Base-by-base conservation (phyloP, 2,797 vertebrate species). In the Heteromormyrus szaboi region DNA sequence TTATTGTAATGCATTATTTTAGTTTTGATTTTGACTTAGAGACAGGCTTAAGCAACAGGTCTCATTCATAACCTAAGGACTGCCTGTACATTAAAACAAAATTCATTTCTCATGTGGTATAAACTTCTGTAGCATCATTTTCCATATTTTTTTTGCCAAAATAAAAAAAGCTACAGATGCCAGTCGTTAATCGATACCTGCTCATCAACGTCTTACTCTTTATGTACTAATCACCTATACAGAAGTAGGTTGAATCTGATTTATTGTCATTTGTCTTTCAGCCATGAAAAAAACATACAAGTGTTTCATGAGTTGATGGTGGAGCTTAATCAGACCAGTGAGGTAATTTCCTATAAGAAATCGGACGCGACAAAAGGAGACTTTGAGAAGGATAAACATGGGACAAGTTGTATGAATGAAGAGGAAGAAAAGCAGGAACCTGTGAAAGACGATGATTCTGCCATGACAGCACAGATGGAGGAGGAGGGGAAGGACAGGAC, bases 221-320 rank as follows among this genome's bases (percentile, higher is more conserved):
- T 2, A 79, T 8, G 19, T 46, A n/a, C 72, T 79, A 44, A 41
- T 79, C 37, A 25, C 33, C 17, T 51, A 54, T 33, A 33, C 12
- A 25, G n/a, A 33, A 12, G 4, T 65, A 33, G 4, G 65, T 54
- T 29, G 53, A 17, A 50, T 46, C 2, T 25, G 51, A 41, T 87
- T 41, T 88, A 6, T 83, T 53, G 51, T 25, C 17, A 37, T 53
- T 68, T 88, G 46, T 92, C 90, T 95, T 90, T 29, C 91, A 95
- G 94, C 92, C 94, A 92, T 89, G 91, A 95, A 89, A 91, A 95
- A 85, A 94, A 84, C 83, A 56, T 91, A 93, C 93, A 94, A 90
- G 90, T 54, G 29, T 76, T 19, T 1, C 29, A 87, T 56, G 68
- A 90, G 68, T 12, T 6, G 89, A 92, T 90, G 72, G 56, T 86